Base-by-base conservation (phyloP, 2,113 vertebrate species). In the Halcyon senegalensis region DNA sequence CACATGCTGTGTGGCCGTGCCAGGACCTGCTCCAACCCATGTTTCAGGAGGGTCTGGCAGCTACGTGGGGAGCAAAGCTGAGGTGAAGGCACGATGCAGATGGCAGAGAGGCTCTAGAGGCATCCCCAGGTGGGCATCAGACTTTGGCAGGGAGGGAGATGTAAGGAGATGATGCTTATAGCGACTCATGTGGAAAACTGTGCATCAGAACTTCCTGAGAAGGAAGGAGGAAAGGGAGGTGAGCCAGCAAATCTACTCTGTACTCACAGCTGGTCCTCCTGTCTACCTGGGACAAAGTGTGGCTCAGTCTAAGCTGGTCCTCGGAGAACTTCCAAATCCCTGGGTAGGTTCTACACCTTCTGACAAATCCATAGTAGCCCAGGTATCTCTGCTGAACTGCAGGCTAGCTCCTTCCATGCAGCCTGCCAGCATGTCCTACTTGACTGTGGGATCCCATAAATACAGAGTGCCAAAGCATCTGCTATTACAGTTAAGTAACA, bases 1-100 rank as follows among this genome's bases (percentile, higher is more conserved):
- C 2, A 0, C 7, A 13, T 10, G 27, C 20, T 55, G 15, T 31
- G 1, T 60, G 28, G 64, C 37, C 11, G 2, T 2, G 2, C 51
- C 16, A 59, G 63, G 31, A 50, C 28, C 15, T 50, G 25, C 27
- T 59, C 60, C 59, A n/a, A 15, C 16, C 28, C 6, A 2, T 0
- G 0, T 30, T 79, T 93, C 2, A 3, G 23, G 48, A 56, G 16
- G 13, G 3, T 48, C 46, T 84, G 46, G 46, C 37, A 63, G 41
- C 46, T 59, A 10, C 3, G 2, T 4, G 1, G 53, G 19, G 25
- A 84, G 11, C n/a, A 81, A 55, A 89, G 35, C 64, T 55, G 60
- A 78, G 37, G 11, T 27, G 11, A 20, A 35, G 27, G 37, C 37
- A 7, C 9, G 5, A 6, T 11, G 30, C 21, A n/a, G 33, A 27